phyloP scores from a whole-genome alignment of 2,113 vertebrate genomes.

The Dicentrarchus labrax region DNA sequence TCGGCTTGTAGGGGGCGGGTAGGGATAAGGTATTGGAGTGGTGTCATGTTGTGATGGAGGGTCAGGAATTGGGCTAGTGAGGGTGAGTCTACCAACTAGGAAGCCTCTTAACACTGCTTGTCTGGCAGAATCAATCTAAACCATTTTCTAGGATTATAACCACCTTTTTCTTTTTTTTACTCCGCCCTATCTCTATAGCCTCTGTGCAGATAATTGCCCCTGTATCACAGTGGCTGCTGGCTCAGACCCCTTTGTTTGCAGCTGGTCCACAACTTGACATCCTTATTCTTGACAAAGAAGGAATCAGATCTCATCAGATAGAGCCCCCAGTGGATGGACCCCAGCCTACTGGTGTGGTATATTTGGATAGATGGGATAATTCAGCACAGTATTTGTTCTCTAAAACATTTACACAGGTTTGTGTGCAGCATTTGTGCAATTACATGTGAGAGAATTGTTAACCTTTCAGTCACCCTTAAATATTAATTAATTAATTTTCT shows the following conservation, averaged over 20 bases:
- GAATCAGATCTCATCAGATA: constrained; percentile 61
- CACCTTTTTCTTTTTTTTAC: neutral
- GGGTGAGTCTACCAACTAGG: constrained; percentile 11
- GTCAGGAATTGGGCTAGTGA: constrained; percentile 37
- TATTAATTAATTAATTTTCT: neutral
- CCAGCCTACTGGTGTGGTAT: constrained; percentile 27
- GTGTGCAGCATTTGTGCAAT: constrained; percentile 2
- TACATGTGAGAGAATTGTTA: neutral
- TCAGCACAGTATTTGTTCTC: constrained; percentile 4
- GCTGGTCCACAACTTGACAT: constrained; percentile 40
- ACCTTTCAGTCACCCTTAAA: constrained; percentile 18
- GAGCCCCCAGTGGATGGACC: constrained; percentile 39
- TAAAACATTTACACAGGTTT: neutral
- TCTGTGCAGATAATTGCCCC: constrained; percentile 47
- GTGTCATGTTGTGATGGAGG: constrained; percentile 37
- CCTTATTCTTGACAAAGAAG: constrained; percentile 61
- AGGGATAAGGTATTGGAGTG: constrained; percentile 14
- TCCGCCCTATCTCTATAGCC: constrained; percentile 11
- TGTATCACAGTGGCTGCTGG: constrained; percentile 20
- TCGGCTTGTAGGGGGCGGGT: constrained; percentile 9
- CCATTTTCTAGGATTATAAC: constrained; percentile 21
- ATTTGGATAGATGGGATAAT: constrained; percentile 31
- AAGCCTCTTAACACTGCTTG: constrained; percentile 26
- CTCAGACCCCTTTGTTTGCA: constrained; percentile 56
- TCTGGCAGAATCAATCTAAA: constrained; percentile 37